Percentiles rank a stretch among this genome's conserved stretches.
Evolutionary conservation across 2,888 invertebrate genomes (phyloP).

Genomic region (Liodrosophila aerea): DNA sequence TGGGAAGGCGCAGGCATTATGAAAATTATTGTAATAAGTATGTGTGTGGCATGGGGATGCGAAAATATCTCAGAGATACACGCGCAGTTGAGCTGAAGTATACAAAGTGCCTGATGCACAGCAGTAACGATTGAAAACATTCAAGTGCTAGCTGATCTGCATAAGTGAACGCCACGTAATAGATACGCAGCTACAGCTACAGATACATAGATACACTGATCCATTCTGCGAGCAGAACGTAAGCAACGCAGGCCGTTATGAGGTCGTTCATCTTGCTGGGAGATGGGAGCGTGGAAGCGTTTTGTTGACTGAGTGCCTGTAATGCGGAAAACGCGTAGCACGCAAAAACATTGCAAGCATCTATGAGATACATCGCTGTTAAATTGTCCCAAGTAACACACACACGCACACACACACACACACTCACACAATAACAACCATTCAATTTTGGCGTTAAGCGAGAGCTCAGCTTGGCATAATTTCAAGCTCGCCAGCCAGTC

Average conservation of each 20-base stretch:
- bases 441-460: constrained; percentile 4
- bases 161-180: constrained; percentile 53
- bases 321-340: constrained; percentile 46
- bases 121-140: constrained; percentile 65
- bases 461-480: constrained; percentile 39
- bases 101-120: constrained; percentile 31
- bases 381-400: constrained; percentile 16
- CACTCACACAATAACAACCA: not conserved
- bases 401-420: constrained; percentile 2
- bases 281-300: constrained; percentile 31
- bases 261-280: constrained; percentile 68
- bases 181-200: constrained; percentile 34
- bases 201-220: not conserved
- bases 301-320: constrained; percentile 44
- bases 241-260: constrained; percentile 45
- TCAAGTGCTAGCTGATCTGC: constrained; percentile 72
- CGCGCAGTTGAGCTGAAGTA: constrained; percentile 29
- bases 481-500: constrained; percentile 17
- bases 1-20: constrained; percentile 44
- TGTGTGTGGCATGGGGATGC: constrained; percentile 16
- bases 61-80: constrained; percentile 40
- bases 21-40: constrained; percentile 42
- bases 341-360: constrained; percentile 24
- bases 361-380: constrained; percentile 31
- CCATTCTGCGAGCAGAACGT: constrained; percentile 41